Percentiles rank a stretch among this genome's conserved stretches.
Conservation (phyloP, 2,797 vertebrate species). For the Pangasius larnaudii region DNA sequence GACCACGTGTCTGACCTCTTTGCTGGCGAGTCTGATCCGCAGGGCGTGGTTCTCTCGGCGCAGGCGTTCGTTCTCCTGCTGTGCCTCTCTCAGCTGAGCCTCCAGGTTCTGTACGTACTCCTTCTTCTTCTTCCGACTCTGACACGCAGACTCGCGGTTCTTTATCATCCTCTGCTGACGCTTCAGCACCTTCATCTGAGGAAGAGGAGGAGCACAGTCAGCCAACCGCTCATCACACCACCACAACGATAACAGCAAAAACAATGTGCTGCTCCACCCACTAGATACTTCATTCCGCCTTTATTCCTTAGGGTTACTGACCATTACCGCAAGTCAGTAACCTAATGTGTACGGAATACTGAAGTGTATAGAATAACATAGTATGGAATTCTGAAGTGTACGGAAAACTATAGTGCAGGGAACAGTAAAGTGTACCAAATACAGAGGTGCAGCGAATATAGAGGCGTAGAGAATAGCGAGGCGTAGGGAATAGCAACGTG, state of each 20-base stretch:
- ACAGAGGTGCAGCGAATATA: background rate
- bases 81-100: constrained; percentile 81
- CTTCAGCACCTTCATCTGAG: constrained; percentile 88
- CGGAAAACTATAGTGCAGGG: too few relatives aligned
- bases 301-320: background rate
- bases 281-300: background rate
- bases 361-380: too few relatives aligned
- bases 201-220: background rate
- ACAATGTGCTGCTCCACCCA: background rate
- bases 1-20: constrained; percentile 68
- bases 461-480: background rate
- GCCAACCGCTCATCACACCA: background rate
- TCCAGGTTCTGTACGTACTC: constrained; percentile 91
- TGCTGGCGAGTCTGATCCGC: constrained; percentile 78
- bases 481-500: too few relatives aligned
- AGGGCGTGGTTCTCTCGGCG: constrained; percentile 85
- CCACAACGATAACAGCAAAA: background rate
- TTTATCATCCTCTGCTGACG: constrained; percentile 95
- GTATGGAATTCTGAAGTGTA: too few relatives aligned
- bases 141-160: constrained; percentile 90
- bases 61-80: constrained; percentile 85
- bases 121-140: constrained; percentile 92
- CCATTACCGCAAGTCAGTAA: background rate
- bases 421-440: too few relatives aligned
- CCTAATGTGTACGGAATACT: too few relatives aligned